Evolutionary conservation across 2,797 vertebrate species (phyloP), one percentile per base, ranked within the genome.

Genomic region (Thaleichthys pacificus): DNA sequence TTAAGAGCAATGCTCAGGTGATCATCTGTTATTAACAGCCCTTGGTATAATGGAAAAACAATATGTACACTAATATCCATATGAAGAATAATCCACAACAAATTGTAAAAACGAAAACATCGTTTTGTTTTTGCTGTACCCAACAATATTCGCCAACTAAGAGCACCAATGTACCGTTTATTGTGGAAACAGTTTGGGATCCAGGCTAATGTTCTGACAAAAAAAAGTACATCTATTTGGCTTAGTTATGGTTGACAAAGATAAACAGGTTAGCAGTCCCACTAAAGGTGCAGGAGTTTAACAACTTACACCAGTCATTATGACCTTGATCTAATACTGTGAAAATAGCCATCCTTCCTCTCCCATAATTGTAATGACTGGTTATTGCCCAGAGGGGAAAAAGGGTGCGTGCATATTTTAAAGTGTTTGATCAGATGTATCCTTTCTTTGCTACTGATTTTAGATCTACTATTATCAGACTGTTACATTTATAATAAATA

Each of bases 31-130:
- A 73, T 78, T 11, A 84, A 74, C 75, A 71, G 75, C 14, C 58
- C 49, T 22, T 70, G 42, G 42, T 47, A 72, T 63, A 72, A 80
- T 30, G 47, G 77, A 73, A 47, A 47, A 47, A 47, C 85, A 78
- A 79, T 84, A 85, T 87, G 28, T 84, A 86, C 81, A 89, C 24
- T 58, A 81, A 63, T 61, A 76, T 51, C 54, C 66, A 21, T 42
- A 58, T 74, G 77, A 35, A 81, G 82, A 84, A 84, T 21, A 51
- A 15, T 75, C 61, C 68, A 79, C 67, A 54, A 77, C 82, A 77
- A 82, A 68, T 42, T 78, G 32, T 38, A 61, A 65, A 76, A 24
- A 79, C 71, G 58, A 49, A 22, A 71, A 11, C 5, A 17, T 58
- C 5, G 26, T 71, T 54, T 21, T 56, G 30, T 32, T 28, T 65